Evolutionary conservation across 2,113 vertebrate species (phyloP).

Genomic region (Perca flavescens): DNA sequence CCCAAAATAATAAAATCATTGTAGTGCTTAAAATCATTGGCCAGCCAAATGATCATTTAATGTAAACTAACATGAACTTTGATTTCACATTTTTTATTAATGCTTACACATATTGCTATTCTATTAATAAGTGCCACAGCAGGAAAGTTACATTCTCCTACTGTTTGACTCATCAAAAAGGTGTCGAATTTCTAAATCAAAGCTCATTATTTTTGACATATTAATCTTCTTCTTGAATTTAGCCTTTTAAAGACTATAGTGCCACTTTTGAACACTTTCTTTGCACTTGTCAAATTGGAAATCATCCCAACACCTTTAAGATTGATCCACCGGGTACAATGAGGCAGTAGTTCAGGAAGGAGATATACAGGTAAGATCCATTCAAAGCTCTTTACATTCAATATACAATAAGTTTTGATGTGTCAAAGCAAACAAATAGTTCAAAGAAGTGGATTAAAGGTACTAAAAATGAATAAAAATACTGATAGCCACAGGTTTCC

Average conservation of each 20-base stretch:
- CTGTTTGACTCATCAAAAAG: no score
- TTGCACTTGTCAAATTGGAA: neutral
- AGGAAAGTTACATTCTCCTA: no score
- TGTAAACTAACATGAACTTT: neutral
- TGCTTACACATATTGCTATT: no score
- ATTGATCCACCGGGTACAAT: conserved; percentile 1
- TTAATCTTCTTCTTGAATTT: conserved; percentile 5
- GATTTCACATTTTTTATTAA: no score
- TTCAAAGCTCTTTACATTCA: conserved; percentile 69
- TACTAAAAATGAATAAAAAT: conserved; percentile 79
- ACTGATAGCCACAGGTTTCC: conserved; percentile 86
- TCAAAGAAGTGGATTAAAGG: conserved; percentile 36
- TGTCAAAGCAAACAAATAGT: conserved; percentile 53
- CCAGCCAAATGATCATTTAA: conserved; percentile 71
- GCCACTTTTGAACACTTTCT: neutral
- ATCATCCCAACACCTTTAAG: neutral
- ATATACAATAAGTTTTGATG: conserved; percentile 61
- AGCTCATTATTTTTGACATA: neutral
- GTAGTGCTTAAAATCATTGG: conserved; percentile 61
- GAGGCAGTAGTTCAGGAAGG: conserved; percentile 52
- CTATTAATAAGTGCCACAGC: no score
- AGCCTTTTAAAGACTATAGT: neutral
- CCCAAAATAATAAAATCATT: neutral
- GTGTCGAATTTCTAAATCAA: neutral
- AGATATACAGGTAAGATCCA: neutral